Base-by-base conservation (phyloP, 2,113 vertebrate species). In the Gila orcuttii region DNA sequence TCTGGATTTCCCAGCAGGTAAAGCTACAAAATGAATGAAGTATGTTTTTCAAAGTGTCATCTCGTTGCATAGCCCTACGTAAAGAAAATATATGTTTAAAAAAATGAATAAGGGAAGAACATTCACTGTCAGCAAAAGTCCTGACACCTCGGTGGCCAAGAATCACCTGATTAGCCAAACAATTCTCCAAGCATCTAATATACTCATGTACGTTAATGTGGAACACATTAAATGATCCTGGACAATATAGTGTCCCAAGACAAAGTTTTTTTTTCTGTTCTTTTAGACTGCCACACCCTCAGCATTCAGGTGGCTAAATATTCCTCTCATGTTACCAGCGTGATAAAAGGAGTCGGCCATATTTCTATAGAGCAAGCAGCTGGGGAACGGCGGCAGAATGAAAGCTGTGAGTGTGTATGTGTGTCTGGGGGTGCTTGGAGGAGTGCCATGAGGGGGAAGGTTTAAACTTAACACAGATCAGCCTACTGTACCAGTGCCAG, bases 31-130 rank as follows among this genome's bases (percentile, higher is more conserved):
- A 93, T 90, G 91, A 92, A 93, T 92, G 91, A 89, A 90, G 89
- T 84, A 81, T 86, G 90, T 92, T 87, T 89, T 84, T 42, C 59
- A 88, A 91, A 93, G 94, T 94, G 95, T 96, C 92, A 71, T 95
- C 93, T 94, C 91, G 95, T 97, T 98, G 96, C 96, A 97, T 96
- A 98, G 97, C 96, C 96, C 95, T 95, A 92, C 93, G 69, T 84
- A 89, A 87, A 86, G 84, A 78, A 86, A 83, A 60, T 59, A 39
- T 19, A 68, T 33, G 62, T 87, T 83, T 50, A 33, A 64, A 45
- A n/a, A 42, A 50, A 19, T 50, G 4, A 82, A 55, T 78, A 86
- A 60, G 12, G 31, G 88, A 84, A 86, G 33, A 89, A 82, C 79
- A 80, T 28, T 79, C 84, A 62, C 57, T 68, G 66, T 79, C 39